Percentiles rank a stretch among this genome's conserved stretches.
Conservation (phyloP, 2,888 invertebrate genomes). For the Endotricha flammealis region DNA sequence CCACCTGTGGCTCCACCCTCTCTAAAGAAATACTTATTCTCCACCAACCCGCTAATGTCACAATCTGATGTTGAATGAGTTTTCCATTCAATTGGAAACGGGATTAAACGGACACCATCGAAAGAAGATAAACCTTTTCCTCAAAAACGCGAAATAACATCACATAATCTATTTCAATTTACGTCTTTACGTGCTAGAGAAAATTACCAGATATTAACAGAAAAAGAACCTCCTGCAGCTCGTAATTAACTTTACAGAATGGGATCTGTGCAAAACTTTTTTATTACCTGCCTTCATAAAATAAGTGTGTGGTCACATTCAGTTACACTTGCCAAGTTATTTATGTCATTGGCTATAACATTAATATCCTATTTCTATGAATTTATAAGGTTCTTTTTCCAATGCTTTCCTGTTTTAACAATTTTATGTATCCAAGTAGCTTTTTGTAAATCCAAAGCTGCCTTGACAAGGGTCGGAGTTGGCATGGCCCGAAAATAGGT, state of each 20-base stretch:
- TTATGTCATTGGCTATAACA: not conserved
- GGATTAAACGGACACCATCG: too few relatives aligned
- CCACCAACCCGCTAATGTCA: too few relatives aligned
- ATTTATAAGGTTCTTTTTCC: not conserved
- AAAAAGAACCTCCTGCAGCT: not conserved
- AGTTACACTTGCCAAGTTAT: slow-evolving; percentile 2
- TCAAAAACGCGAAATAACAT: too few relatives aligned
- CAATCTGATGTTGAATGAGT: too few relatives aligned
- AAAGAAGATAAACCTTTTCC: too few relatives aligned
- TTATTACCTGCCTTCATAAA: slow-evolving; percentile 8
- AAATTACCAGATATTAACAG: not conserved
- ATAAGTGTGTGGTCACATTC: slow-evolving; percentile 14
- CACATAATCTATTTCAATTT: too few relatives aligned
- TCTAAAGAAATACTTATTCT: too few relatives aligned
- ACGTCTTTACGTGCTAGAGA: too few relatives aligned
- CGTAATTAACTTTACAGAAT: slow-evolving; percentile 4
- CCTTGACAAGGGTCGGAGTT: slow-evolving; percentile 22
- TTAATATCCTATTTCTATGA: not conserved
- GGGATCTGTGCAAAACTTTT: not conserved
- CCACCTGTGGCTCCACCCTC: too few relatives aligned
- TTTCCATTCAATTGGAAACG: too few relatives aligned
- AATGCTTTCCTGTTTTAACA: not conserved
- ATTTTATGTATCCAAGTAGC: not conserved
- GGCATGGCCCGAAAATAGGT: slow-evolving; percentile 19
- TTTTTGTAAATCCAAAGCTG: slow-evolving; percentile 15